Base-by-base conservation (phyloP, 2,888 invertebrate genomes). In the Stomorhina lunata region DNA sequence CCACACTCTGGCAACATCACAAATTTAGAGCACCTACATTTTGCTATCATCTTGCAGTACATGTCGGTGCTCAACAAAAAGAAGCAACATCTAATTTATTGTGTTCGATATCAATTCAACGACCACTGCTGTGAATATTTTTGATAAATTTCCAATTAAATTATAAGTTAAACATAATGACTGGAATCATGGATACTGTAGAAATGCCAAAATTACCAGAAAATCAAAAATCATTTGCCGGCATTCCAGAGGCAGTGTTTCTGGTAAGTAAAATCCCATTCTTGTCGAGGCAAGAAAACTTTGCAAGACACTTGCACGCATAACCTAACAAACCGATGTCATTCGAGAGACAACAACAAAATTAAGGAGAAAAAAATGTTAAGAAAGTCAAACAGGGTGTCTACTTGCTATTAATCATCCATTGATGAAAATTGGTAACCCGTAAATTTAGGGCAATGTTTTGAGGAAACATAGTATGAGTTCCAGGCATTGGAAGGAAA, bases 171-270 rank as follows among this genome's bases (percentile, higher is more conserved):
- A 86, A 65, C 80, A 88, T 81, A 86, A 90, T 90, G 90, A 89
- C 89, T 68, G 89, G 87, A 37, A 85, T 89, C 68, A 89, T 91
- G 87, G 90, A 91, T 80, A 82, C 87, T 55, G 87, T 90, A 83
- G 89, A 90, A 87, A 89, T 91, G 88, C 91, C 91, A 10, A 89
- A 90, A 87, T 87, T 92, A 85, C 89, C 90, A 59, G 89, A 90
- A 86, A 91, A 91, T 85, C 90, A 91, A 84, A 91, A 91, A 85
- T 90, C 96, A 0, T 96, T 94, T 91, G 95, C 96, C 68, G 96
- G 96, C 85, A 97, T 97, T 88, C 97, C 97, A 53, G 95, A 96
- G 92, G 97, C 97, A 45, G 93, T 94, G 86, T 97, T 97, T 93
- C 95, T 97, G 87, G 97, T 97, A 93, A 94, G 94, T 93, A 85